Conservation (phyloP, 2,797 vertebrate species). For the Argentina silus region DNA sequence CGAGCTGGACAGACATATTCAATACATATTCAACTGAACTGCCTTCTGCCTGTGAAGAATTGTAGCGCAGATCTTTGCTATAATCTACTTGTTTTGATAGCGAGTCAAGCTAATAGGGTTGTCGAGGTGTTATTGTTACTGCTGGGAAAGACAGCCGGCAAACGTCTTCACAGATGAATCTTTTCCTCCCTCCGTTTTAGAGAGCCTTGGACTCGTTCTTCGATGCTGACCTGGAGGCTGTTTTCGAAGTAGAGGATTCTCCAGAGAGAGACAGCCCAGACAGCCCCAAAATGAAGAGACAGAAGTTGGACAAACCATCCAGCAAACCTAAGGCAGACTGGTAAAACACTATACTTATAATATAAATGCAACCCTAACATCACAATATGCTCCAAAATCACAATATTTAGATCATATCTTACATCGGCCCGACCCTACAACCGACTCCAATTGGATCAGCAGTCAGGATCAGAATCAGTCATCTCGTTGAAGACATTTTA, state of each 20-base stretch:
- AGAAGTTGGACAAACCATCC: conserved; percentile 36
- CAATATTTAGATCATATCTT: neutral
- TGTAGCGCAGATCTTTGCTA: no score
- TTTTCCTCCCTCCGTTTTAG: conserved; percentile 62
- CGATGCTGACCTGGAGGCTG: conserved; percentile 78
- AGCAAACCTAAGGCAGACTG: conserved; percentile 18
- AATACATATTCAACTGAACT: no score
- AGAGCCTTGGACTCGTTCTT: conserved; percentile 88
- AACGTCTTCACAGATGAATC: neutral
- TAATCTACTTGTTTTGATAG: no score
- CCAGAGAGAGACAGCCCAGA: conserved; percentile 39
- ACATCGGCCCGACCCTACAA: no score
- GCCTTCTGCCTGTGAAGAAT: neutral
- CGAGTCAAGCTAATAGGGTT: no score
- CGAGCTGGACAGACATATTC: neutral
- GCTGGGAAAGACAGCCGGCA: neutral
- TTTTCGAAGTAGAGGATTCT: conserved; percentile 67
- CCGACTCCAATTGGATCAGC: no score
- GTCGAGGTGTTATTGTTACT: neutral
- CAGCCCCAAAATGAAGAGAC: conserved; percentile 53
- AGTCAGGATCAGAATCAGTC: no score
- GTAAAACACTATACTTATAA: conserved; percentile 1
- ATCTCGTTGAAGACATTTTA: no score
- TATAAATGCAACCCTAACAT: no score
- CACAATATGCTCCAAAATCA: no score